Conservation (phyloP, 2,113 vertebrate genomes). For the Ornithorhynchus anatinus region DNA sequence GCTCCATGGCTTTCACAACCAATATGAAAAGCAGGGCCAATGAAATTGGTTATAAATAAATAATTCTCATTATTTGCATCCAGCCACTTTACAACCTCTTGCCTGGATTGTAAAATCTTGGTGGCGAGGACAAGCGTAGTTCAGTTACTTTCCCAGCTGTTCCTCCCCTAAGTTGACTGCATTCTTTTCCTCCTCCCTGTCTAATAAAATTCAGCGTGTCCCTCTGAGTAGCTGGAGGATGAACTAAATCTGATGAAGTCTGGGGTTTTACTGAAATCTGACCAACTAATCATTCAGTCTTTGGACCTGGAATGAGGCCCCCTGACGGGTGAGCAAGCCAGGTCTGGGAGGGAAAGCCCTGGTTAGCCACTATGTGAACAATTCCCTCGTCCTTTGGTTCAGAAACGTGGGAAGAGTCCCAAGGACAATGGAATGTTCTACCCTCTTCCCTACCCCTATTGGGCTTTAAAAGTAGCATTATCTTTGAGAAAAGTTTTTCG, state of each 20-base stretch:
- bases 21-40: no score
- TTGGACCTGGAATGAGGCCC: background rate
- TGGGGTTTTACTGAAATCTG: background rate
- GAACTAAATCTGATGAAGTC: background rate
- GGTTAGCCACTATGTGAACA: background rate
- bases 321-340: background rate
- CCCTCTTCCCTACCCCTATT: background rate
- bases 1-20: no score
- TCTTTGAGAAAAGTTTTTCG: background rate
- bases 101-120: no score
- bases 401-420: background rate
- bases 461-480: conserved; percentile 30
- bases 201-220: background rate
- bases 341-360: background rate
- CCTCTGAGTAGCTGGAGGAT: no score
- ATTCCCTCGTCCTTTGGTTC: background rate
- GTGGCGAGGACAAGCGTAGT: no score
- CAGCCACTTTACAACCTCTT: no score
- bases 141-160: background rate
- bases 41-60: no score
- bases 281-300: background rate
- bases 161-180: background rate
- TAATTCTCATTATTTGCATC: no score
- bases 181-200: background rate
- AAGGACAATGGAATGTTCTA: background rate